These are phyloP conservation scores for Thalassophryne amazonica DNA, from an alignment of 2,797 vertebrate genomes.

Conservation along the genomic window DNA sequence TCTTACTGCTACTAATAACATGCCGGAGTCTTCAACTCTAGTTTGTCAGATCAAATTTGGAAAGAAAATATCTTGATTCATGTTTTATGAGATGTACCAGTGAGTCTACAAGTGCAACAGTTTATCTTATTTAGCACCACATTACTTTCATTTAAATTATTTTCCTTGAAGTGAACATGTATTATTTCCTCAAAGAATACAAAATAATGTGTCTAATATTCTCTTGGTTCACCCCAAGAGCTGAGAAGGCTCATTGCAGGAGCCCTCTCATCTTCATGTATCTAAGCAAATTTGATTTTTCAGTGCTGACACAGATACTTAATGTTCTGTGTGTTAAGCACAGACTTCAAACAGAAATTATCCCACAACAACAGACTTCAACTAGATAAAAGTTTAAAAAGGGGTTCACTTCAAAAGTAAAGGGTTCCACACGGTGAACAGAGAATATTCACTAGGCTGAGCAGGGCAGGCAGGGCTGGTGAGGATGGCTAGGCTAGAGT, in stretches of 20 bases:
- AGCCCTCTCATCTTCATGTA: slow-evolving; percentile 44
- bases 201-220: slow-evolving; percentile 34
- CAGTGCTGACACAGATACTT: no score
- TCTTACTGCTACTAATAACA: slow-evolving; percentile 20
- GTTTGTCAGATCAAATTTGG: slow-evolving; percentile 45
- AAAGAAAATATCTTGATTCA: slow-evolving; percentile 23
- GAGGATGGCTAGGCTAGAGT: no score
- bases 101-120: slow-evolving; percentile 35
- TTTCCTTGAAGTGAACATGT: slow-evolving; percentile 18
- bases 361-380: no score
- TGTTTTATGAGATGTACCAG: slow-evolving; percentile 48
- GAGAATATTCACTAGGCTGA: no score
- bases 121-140: slow-evolving; percentile 39
- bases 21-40: slow-evolving; percentile 16
- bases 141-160: slow-evolving; percentile 34
- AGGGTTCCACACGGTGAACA: no score
- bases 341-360: no score
- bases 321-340: no score
- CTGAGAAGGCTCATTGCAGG: slow-evolving; percentile 37
- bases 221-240: slow-evolving; percentile 28
- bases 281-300: slow-evolving; percentile 33
- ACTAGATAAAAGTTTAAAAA: no score
- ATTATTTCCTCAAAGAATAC: slow-evolving; percentile 40
- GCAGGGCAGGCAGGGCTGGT: no score
- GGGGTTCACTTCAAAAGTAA: no score